Evolutionary conservation across 2,797 vertebrate genomes (phyloP), one percentile per base, ranked within the genome.

Genomic region (Picus viridis): DNA sequence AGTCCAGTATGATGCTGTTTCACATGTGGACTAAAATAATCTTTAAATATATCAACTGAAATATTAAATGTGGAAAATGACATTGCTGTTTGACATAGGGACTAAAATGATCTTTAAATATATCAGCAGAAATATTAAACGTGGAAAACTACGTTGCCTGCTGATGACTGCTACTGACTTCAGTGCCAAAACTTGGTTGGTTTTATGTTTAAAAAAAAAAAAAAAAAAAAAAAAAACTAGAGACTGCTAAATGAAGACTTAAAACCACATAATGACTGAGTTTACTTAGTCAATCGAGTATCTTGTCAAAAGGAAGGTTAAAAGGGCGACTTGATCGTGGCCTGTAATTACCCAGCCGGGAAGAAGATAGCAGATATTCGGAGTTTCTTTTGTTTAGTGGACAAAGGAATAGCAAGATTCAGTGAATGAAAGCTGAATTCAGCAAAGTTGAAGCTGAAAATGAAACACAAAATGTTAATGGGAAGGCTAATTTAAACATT

Each of bases 371-470:
- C 83, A 86, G 86, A 93, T 91, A 96, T 77, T 94, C 86, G 88
- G 75, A 91, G 78, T 85, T 87, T 77, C 86, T 76, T 92, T 92
- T 93, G 88, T 95, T 88, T 83, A 91, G 82, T 74, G 81, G 93
- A 94, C 94, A 95, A 96, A 95, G 77, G 83, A 92, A 84, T 91
- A 5, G 36, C 77, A 94, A 91, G 89, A 92, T 79, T 89, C 88
- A 77, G 77, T 92, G 71, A 54, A 71, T 92, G 88, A 94, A 96
- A 89, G 92, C 91, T 94, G 94, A 94, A 87, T 86, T 96, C 91
- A 94, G 93, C 94, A 83, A 87, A 95, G 88, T 56, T 85, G 81
- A 85, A 92, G 92, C 71, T 90, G 83, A 65, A 83, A 92, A 95
- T 83, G 72, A 93, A 94, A 18, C 76, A 69, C 63, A 88, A 91